phyloP scores from a whole-genome alignment of 2,888 invertebrate genomes.

The Spisula solida region DNA sequence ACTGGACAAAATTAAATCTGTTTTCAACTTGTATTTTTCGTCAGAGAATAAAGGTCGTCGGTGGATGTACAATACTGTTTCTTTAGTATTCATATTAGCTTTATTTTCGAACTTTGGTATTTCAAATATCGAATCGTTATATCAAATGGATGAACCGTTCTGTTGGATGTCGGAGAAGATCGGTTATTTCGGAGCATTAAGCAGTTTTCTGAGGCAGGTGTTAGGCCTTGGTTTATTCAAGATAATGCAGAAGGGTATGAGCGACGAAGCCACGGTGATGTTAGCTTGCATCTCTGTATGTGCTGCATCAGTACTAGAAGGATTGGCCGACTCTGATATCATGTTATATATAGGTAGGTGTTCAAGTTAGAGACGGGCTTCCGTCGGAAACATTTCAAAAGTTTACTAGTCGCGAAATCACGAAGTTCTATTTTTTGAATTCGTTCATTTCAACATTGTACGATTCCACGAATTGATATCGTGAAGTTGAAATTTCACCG shows the following conservation, averaged over 20 bases:
- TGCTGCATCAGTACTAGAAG: slow-evolving; percentile 58
- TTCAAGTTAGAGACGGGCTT: too few relatives aligned
- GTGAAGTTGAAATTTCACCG: too few relatives aligned
- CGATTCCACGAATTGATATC: too few relatives aligned
- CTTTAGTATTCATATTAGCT: slow-evolving; percentile 52
- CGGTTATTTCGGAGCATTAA: slow-evolving; percentile 55
- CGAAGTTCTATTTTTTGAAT: too few relatives aligned
- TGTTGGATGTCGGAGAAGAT: slow-evolving; percentile 72
- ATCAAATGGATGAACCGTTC: slow-evolving; percentile 68
- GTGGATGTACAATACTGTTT: slow-evolving; percentile 63
- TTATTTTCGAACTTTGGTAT: slow-evolving; percentile 54
- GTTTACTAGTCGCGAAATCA: too few relatives aligned
- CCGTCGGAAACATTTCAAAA: too few relatives aligned
- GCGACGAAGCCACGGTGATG: slow-evolving; percentile 63
- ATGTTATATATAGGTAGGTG: slow-evolving; percentile 50
- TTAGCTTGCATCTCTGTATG: slow-evolving; percentile 58
- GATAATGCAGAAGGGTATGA: slow-evolving; percentile 52
- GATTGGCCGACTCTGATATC: slow-evolving; percentile 46
- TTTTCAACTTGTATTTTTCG: slow-evolving; percentile 45
- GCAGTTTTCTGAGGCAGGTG: slow-evolving; percentile 44
- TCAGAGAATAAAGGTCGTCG: slow-evolving; percentile 45
- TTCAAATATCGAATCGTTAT: slow-evolving; percentile 62
- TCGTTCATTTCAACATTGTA: too few relatives aligned
- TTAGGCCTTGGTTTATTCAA: slow-evolving; percentile 60
- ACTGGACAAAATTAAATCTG: slow-evolving; percentile 40